Conservation (phyloP, 2,888 invertebrate species). For the Smittia aterrima region DNA sequence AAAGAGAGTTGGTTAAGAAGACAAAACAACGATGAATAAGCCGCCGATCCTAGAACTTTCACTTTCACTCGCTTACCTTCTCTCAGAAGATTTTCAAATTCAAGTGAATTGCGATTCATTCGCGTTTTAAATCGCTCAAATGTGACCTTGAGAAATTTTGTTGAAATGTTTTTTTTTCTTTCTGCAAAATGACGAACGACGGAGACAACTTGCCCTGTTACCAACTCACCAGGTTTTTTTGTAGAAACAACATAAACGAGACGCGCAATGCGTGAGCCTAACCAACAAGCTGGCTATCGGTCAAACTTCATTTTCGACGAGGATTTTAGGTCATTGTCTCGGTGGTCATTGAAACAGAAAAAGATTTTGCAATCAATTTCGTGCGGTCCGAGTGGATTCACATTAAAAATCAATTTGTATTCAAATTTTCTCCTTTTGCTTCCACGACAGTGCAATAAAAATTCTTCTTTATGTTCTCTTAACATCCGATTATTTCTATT, state of each 20-base stretch:
- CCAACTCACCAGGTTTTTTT: neutral
- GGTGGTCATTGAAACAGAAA: slow-evolving; percentile 8
- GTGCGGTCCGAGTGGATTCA: neutral
- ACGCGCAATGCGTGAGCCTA: too few relatives aligned
- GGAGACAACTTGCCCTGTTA: neutral
- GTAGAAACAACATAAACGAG: too few relatives aligned
- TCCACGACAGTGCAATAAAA: neutral
- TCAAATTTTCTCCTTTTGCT: neutral
- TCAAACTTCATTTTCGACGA: neutral
- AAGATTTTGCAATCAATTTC: neutral
- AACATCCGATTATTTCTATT: too few relatives aligned
- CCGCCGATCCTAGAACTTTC: slow-evolving; percentile 23
- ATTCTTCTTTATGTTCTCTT: neutral
- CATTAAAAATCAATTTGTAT: slow-evolving; percentile 2
- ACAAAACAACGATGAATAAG: neutral
- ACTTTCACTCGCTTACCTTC: neutral
- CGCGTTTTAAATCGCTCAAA: neutral
- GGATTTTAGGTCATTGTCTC: slow-evolving; percentile 37
- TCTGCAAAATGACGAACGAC: neutral
- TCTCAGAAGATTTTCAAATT: slow-evolving; percentile 13
- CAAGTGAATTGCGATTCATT: neutral
- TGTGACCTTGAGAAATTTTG: slow-evolving; percentile 3
- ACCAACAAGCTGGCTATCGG: too few relatives aligned
- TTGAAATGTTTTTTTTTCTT: neutral
- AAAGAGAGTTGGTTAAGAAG: neutral